A percentile compares a stretch with the other conserved stretches of the same genome.
phyloP scores from a whole-genome alignment of 2,888 invertebrate species.

The Leptopilina myrica region DNA sequence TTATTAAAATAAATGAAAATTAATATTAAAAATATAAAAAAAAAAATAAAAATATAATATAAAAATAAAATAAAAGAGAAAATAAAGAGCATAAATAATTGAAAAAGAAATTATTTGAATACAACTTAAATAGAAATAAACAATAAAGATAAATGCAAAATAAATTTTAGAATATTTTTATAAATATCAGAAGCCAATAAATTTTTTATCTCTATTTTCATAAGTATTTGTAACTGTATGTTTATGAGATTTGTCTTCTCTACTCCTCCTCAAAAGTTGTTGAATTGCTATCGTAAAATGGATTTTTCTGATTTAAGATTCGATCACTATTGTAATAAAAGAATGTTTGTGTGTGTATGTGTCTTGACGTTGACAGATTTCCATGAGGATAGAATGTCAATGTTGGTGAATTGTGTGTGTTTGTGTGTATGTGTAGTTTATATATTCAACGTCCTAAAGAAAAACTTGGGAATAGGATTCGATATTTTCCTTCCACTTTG shows the following conservation, averaged over 20 bases:
- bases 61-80: too few species aligned
- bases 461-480: constrained; percentile 14
- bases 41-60: too few species aligned
- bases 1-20: too few species aligned
- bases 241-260: too few species aligned
- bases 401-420: not conserved
- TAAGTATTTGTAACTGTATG: too few species aligned
- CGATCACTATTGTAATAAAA: constrained; percentile 31
- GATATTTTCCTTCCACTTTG: constrained; percentile 2
- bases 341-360: not conserved
- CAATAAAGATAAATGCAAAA: too few species aligned
- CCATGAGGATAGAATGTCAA: constrained; percentile 24
- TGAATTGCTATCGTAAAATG: constrained; percentile 23
- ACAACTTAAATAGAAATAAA: too few species aligned
- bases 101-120: too few species aligned
- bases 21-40: too few species aligned
- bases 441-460: not conserved
- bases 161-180: not conserved
- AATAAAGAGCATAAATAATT: too few species aligned
- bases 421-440: not conserved
- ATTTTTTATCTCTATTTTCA: too few species aligned
- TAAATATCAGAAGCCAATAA: too few species aligned
- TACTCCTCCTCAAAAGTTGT: not conserved
- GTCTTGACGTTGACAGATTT: constrained; percentile 36
- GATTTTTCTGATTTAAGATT: constrained; percentile 22